phyloP scores from a whole-genome alignment of 2,888 invertebrate species.

The Ceramica pisi region DNA sequence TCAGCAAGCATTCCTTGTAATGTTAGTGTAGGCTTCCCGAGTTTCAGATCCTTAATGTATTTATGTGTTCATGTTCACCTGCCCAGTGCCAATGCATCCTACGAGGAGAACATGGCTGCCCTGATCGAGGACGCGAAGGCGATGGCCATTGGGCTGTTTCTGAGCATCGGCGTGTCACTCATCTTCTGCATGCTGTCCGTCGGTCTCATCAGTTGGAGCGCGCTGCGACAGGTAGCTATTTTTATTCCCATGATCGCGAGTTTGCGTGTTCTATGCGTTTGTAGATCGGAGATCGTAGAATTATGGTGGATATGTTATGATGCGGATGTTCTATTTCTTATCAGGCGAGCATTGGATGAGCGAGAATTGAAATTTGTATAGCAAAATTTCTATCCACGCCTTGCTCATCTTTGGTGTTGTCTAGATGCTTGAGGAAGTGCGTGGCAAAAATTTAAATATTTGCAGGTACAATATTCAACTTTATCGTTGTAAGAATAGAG shows the following conservation, averaged over 20 bases:
- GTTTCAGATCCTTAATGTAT: no score
- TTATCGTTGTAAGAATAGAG: no score
- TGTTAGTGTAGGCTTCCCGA: no score
- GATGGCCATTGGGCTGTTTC: constrained; percentile 88
- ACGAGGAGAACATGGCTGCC: constrained; percentile 88
- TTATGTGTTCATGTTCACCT: constrained; percentile 12
- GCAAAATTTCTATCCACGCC: no score
- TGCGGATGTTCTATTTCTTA: not conserved
- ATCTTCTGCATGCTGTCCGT: constrained; percentile 87
- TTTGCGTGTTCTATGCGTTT: not conserved
- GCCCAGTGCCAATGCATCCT: constrained; percentile 84
- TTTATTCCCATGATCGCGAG: not conserved
- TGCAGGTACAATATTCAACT: no score
- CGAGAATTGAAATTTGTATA: no score
- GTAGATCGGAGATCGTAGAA: constrained; percentile 28
- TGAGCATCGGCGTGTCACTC: constrained; percentile 79
- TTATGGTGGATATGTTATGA: not conserved
- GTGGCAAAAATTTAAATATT: no score
- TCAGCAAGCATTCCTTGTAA: no score
- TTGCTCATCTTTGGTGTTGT: no score
- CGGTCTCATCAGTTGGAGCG: constrained; percentile 91
- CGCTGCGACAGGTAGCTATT: constrained; percentile 86
- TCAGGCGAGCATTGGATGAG: no score
- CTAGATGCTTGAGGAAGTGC: no score
- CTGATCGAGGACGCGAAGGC: constrained; percentile 89